Percentiles rank a stretch among this genome's conserved stretches.
Conservation (phyloP, 1,140 invertebrate species). For the Physella acuta region DNA sequence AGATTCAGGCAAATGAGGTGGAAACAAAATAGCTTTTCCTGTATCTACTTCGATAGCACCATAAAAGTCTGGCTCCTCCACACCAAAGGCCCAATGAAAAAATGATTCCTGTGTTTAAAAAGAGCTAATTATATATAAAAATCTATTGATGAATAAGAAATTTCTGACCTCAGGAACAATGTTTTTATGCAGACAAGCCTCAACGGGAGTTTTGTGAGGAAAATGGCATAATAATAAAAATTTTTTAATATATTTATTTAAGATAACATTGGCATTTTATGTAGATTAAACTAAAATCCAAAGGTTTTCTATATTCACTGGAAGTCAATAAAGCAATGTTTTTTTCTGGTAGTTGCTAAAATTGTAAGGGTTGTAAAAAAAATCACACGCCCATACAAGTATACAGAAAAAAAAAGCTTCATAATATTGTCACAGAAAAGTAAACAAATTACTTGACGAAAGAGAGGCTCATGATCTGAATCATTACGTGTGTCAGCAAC, state of each 20-base stretch:
- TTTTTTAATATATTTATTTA: background rate
- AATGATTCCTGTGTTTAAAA: slow-evolving; percentile 87
- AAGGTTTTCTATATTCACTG: too few species aligned
- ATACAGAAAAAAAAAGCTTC: too few species aligned
- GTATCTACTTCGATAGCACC: slow-evolving; percentile 78
- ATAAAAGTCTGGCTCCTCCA: slow-evolving; percentile 85
- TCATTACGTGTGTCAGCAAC: slow-evolving; percentile 68
- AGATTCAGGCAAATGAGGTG: slow-evolving; percentile 77
- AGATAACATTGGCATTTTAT: background rate
- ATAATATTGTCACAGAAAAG: too few species aligned
- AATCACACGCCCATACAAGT: too few species aligned
- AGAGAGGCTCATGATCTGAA: slow-evolving; percentile 71
- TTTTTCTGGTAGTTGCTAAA: too few species aligned
- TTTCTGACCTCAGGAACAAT: background rate
- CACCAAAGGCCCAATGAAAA: slow-evolving; percentile 87
- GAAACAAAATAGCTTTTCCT: slow-evolving; percentile 75
- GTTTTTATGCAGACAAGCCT: background rate
- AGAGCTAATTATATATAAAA: too few species aligned
- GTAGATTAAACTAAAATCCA: too few species aligned
- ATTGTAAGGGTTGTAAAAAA: too few species aligned
- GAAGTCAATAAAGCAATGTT: too few species aligned
- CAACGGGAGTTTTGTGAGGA: background rate
- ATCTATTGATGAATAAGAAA: background rate
- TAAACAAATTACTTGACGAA: slow-evolving; percentile 75
- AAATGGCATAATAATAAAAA: background rate